A percentile compares a stretch with the other conserved stretches of the same genome.
Evolutionary conservation across 2,888 invertebrate species (phyloP).

Genomic region (Alloscopus bannaensis): DNA sequence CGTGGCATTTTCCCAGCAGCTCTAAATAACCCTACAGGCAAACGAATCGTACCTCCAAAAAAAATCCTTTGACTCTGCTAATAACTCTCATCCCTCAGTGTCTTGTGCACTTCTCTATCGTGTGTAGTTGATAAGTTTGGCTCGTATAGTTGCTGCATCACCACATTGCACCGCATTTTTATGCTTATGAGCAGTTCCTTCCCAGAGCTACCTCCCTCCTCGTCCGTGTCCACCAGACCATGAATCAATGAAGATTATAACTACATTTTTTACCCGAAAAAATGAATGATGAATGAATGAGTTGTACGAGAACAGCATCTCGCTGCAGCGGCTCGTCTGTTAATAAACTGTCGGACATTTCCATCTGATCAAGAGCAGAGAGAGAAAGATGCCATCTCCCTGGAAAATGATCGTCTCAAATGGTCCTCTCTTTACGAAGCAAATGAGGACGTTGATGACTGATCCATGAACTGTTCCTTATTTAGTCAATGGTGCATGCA

Average conservation of each 20-base stretch:
- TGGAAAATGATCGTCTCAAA: constrained; percentile 31
- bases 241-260: constrained; percentile 58
- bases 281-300: constrained; percentile 57
- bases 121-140: neutral
- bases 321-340: neutral
- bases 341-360: constrained; percentile 53
- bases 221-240: constrained; percentile 59
- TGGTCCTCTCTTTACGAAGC: neutral
- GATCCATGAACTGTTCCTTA: constrained; percentile 51
- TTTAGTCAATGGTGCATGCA: constrained; percentile 7
- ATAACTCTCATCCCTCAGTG: neutral
- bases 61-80: neutral
- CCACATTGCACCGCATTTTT: constrained; percentile 19
- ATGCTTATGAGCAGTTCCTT: constrained; percentile 26
- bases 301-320: neutral
- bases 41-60: too few relatives aligned
- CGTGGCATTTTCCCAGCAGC: constrained; percentile 60
- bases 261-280: constrained; percentile 50
- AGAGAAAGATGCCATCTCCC: neutral
- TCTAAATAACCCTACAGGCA: neutral
- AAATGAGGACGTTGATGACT: constrained; percentile 41
- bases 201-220: constrained; percentile 25
- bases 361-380: neutral
- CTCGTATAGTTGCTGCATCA: neutral
- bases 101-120: neutral